Evolutionary conservation across 2,113 vertebrate species (phyloP).

Genomic region (Paramisgurnus dabryanus): DNA sequence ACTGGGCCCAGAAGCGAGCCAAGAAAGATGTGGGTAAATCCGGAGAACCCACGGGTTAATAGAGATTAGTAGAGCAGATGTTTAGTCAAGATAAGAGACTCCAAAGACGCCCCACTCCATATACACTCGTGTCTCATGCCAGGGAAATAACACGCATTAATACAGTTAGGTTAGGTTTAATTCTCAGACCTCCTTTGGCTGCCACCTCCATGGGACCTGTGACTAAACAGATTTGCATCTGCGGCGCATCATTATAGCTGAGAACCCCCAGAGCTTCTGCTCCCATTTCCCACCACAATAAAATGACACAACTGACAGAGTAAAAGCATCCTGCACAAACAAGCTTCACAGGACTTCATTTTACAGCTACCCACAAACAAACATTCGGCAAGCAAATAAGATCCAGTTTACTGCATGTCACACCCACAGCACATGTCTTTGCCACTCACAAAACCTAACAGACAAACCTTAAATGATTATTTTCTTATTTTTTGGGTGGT

Average conservation of each 20-base stretch:
- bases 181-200: constrained; percentile 26
- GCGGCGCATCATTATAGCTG: constrained; percentile 48
- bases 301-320: constrained; percentile 5
- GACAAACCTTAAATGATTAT: no score
- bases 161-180: constrained; percentile 57
- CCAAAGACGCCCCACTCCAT: constrained; percentile 32
- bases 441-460: constrained; percentile 18
- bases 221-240: constrained; percentile 70
- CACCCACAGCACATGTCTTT: constrained; percentile 66
- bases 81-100: constrained; percentile 61
- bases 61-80: constrained; percentile 64
- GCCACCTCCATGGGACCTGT: constrained; percentile 56
- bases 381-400: constrained; percentile 8
- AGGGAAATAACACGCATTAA: constrained; percentile 26
- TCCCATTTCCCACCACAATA: constrained; percentile 44
- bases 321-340: constrained; percentile 21
- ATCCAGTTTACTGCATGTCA: constrained; percentile 47
- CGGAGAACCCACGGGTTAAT: constrained; percentile 57
- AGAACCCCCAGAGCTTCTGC: constrained; percentile 52
- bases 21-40: constrained; percentile 46
- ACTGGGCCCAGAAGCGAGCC: neutral
- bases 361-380: constrained; percentile 28
- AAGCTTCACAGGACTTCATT: neutral
- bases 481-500: no score
- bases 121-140: neutral